A percentile compares a stretch with the other conserved stretches of the same genome.
These are phyloP conservation scores for Lagodon rhomboides DNA, from an alignment of 2,797 vertebrate species.

Conservation along the genomic window DNA sequence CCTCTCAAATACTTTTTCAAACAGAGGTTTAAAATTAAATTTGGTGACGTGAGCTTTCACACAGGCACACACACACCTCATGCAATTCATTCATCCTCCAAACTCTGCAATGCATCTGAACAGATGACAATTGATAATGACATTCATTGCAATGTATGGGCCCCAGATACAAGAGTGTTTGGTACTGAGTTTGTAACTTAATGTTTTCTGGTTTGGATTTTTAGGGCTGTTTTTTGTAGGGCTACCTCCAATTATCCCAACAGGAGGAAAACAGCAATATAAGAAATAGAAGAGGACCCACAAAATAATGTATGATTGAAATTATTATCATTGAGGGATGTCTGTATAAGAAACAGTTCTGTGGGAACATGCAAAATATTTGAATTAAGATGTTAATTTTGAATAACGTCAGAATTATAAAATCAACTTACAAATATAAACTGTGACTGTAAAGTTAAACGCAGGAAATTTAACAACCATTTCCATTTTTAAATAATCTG, in stretches of 20 bases:
- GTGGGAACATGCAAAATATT: neutral
- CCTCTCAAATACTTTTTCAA: neutral
- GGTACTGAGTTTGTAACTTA: neutral
- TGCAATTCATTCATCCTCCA: conserved; percentile 3
- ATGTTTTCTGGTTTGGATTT: neutral
- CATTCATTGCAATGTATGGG: neutral
- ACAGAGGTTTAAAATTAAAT: conserved; percentile 36
- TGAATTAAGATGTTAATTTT: neutral
- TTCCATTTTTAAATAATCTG: neutral
- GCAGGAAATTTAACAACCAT: neutral
- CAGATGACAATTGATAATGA: no score
- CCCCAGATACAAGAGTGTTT: neutral
- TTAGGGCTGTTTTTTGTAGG: neutral
- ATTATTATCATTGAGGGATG: neutral
- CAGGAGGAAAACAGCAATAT: neutral
- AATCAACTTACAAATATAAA: neutral
- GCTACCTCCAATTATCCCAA: neutral
- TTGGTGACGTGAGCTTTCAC: conserved; percentile 22
- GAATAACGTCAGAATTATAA: neutral
- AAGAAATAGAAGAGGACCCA: neutral
- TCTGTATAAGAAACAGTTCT: neutral
- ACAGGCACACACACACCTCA: neutral
- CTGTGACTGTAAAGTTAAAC: neutral
- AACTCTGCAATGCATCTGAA: neutral
- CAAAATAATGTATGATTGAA: neutral